Percentiles rank a stretch among this genome's conserved stretches.
phyloP scores from a whole-genome alignment of 2,797 vertebrate species.

The Coregonus ussuriensis region DNA sequence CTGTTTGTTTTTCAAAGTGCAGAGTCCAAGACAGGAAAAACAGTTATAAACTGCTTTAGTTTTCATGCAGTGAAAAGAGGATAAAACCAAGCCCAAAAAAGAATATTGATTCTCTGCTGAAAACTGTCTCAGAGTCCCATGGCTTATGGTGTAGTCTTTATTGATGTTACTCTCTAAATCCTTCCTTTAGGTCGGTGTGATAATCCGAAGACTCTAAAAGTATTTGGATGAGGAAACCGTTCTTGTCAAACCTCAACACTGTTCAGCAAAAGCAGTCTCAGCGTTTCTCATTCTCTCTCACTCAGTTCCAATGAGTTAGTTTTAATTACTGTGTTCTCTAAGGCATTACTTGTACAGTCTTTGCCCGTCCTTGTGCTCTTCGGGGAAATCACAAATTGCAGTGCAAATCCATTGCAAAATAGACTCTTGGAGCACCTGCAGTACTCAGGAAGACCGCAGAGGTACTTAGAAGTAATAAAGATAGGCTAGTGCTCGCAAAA shows the following conservation, averaged over 20 bases:
- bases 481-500: conserved; percentile 30
- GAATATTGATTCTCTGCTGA: conserved; percentile 32
- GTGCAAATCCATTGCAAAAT: conserved; percentile 73
- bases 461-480: conserved; percentile 52
- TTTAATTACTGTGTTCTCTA: conserved; percentile 77
- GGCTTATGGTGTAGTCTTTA: conserved; percentile 46
- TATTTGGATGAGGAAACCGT: conserved; percentile 41
- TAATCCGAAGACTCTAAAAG: conserved; percentile 44
- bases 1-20: conserved; percentile 58
- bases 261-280: conserved; percentile 41
- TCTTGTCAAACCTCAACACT: conserved; percentile 36
- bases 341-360: conserved; percentile 80
- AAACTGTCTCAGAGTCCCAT: conserved; percentile 41
- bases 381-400: conserved; percentile 74
- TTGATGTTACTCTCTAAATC: conserved; percentile 43
- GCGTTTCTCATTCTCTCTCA: conserved; percentile 10
- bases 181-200: conserved; percentile 35
- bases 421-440: conserved; percentile 60
- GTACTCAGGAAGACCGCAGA: conserved; percentile 54
- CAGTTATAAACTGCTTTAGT: conserved; percentile 19
- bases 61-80: conserved; percentile 60
- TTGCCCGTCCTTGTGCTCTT: conserved; percentile 77
- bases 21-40: conserved; percentile 48
- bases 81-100: conserved; percentile 41
- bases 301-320: conserved; percentile 69